Evolutionary conservation across 1,140 invertebrate genomes (phyloP), one percentile per base, ranked within the genome.

Genomic region (Rhopalosiphum maidis): DNA sequence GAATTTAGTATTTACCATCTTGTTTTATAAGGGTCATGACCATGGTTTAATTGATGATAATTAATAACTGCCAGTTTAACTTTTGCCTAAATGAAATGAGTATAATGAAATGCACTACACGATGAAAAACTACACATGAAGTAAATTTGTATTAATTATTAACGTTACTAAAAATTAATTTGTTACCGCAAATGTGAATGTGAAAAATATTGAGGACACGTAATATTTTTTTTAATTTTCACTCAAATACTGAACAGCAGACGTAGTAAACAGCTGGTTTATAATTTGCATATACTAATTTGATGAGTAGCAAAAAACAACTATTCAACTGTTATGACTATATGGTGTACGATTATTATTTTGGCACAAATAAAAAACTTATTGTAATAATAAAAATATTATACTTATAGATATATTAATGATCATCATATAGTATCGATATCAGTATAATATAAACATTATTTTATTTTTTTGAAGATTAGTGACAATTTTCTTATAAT

Each of bases 141-240:
- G 89, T 60, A 90, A 90, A 90, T 90, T 90, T 90, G 37, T 90
- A 90, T 68, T 90, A 90, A 90, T 90, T 68, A 90, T 18, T 46
- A 77, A 77, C 43, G 89, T 90, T 60, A n/a, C 22, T 68, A 90
- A 90, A 55, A 90, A 90, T 68, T 68, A 68, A 90, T 90, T 90
- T 89, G 23, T 37, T 55, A 89, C 23, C 51, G 35, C 88, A 30
- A 89, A 89, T 55, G 88, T 25, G 22, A 55, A 55, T n/a, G 51
- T 55, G 3, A 35, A 89, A 55, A 89, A 89, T 89, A 89, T 41
- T 37, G 51, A 89, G 88, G 88, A 55, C 35, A 23, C 22, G 23
- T 55, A 89, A 89, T 89, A 89, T 89, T 54, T 55, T 51, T 54
- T 55, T 25, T 25, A 35, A 89, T 89, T 88, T 89, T 37, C 35